Evolutionary conservation across 2,797 vertebrate genomes (phyloP).

Genomic region (Triplophysa yarkandensis): DNA sequence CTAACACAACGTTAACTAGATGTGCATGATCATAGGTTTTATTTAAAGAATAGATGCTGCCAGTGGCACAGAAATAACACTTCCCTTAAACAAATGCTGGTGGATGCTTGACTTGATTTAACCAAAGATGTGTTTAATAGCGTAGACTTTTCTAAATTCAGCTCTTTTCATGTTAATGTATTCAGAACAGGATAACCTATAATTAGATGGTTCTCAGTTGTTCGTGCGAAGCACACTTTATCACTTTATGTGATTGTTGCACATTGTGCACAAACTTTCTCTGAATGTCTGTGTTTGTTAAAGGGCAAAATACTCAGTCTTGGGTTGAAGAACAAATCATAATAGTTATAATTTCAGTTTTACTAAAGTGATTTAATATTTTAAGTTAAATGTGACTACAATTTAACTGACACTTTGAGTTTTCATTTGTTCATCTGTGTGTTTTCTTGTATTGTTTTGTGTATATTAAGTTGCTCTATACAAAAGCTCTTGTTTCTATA

Average conservation of each 20-base stretch:
- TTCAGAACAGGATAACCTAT: constrained; percentile 15
- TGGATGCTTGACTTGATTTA: constrained; percentile 1
- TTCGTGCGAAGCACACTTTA: constrained; percentile 2
- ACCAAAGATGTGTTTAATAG: constrained; percentile 1
- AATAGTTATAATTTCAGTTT: constrained; percentile 1
- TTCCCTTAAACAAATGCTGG: neutral
- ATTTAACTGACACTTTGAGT: neutral
- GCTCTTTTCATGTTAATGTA: neutral
- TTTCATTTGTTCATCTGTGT: neutral
- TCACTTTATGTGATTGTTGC: constrained; percentile 5
- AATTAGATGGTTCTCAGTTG: constrained; percentile 5
- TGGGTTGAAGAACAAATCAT: neutral
- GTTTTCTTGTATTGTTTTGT: neutral
- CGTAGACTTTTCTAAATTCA: constrained; percentile 6
- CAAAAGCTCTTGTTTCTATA: neutral
- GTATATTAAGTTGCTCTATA: neutral
- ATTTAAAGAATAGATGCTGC: neutral
- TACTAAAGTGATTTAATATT: neutral
- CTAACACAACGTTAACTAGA: no score
- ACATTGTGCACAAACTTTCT: neutral
- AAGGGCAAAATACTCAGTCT: neutral
- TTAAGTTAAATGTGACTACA: neutral
- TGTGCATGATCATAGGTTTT: neutral
- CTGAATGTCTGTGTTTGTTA: constrained; percentile 10
- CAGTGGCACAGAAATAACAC: neutral